Base-by-base conservation (phyloP, 2,797 vertebrate species). In the Macrochelys suwanniensis region DNA sequence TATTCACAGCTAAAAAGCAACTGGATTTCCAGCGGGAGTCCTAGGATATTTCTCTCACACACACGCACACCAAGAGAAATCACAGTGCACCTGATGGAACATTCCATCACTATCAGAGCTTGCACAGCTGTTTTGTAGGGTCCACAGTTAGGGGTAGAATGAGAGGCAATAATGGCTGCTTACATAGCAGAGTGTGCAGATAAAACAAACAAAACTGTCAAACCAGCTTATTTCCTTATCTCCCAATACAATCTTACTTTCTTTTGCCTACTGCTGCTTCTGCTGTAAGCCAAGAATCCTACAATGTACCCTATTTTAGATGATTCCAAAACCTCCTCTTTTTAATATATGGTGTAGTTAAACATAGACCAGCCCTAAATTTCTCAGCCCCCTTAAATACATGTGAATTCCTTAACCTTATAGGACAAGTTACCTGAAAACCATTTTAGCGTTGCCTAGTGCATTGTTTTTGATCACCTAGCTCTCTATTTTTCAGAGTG, bases 191-290 rank as follows among this genome's bases (percentile, higher is more conserved):
- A 53, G 93, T 49, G 13, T 95, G 45, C 71, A 79, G 53, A 84
- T 78, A 13, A 85, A 82, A 87, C 2, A 50, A 71, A 77, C 68
- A 76, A 54, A 93, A 96, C 11, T 76, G 83, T 17, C 45, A 92
- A 31, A 37, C 15, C 0, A 4, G 0, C 2, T 56, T 28, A 57
- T 5, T 53, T 76, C 17, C 33, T 23, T 42, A 7, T 53, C 21
- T 84, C 88, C 84, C 16, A 84, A 42, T 71, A 71, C 68, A 61
- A 61, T 68, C 61, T 71, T 71, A 42, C 10, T 71, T 42, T 71
- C n/a, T n/a, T 37, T 71, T 23, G n/a, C 26, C 9, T 80, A 3
- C 12, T 13, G 42, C 25, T 76, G 7, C 26, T 76, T 21, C 59
- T 31, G 1, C 53, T 88, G 82, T 61, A 28, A 61, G 19, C 89